These are phyloP conservation scores for Nephrotoma flavescens DNA, from an alignment of 2,888 invertebrate genomes.

Conservation along the genomic window DNA sequence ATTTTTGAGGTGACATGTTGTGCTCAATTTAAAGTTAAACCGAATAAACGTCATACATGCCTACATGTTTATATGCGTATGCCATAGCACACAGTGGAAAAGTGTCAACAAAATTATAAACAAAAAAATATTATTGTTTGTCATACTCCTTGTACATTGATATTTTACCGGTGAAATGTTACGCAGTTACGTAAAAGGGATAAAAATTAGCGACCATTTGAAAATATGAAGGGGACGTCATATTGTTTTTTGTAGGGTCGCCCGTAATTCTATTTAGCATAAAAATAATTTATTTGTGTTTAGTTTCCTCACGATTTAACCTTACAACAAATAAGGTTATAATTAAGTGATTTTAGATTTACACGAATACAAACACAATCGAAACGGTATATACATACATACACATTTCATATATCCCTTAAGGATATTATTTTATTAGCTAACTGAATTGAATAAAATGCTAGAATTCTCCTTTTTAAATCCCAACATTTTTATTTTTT, in stretches of 20 bases:
- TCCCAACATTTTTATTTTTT: not conserved
- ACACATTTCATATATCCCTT: not conserved
- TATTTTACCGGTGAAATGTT: not conserved
- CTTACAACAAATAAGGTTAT: too few species aligned
- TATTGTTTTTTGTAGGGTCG: too few species aligned
- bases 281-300: too few species aligned
- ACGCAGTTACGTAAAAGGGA: not conserved
- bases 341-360: too few species aligned
- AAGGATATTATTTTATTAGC: not conserved
- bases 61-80: not conserved
- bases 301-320: too few species aligned
- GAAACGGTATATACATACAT: too few species aligned
- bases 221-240: not conserved
- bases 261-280: too few species aligned
- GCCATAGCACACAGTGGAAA: not conserved
- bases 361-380: too few species aligned
- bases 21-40: slow-evolving; percentile 1
- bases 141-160: too few species aligned
- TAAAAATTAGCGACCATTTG: not conserved
- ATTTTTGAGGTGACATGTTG: not conserved
- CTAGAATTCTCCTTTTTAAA: not conserved
- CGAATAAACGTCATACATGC: not conserved
- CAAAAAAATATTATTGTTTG: not conserved
- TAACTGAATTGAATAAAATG: not conserved
- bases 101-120: not conserved